phyloP scores from a whole-genome alignment of 2,797 vertebrate genomes.

The Sebastes trivittatus region DNA sequence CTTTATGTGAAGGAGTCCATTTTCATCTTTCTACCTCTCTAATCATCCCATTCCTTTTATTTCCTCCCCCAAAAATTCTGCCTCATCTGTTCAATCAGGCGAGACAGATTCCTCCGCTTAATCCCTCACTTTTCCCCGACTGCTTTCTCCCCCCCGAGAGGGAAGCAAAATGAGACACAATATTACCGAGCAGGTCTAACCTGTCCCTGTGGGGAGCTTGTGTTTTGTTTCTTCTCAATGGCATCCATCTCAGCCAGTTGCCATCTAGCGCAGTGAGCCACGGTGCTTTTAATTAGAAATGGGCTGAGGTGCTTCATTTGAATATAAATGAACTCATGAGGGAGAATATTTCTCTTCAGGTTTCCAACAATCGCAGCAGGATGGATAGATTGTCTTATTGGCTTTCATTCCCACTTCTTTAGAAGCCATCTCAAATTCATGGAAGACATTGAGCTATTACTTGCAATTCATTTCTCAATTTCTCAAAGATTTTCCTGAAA shows the following conservation, averaged over 20 bases:
- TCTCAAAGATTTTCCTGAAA: background rate
- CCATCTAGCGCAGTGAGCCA: conserved; percentile 25
- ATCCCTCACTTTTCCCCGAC: conserved; percentile 43
- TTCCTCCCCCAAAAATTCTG: conserved; percentile 2
- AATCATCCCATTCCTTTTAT: conserved; percentile 55
- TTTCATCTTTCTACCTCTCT: conserved; percentile 60
- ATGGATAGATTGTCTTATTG: conserved; percentile 5
- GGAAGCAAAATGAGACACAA: conserved; percentile 34
- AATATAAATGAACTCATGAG: conserved; percentile 55
- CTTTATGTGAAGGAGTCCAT: conserved; percentile 52
- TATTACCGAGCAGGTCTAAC: conserved; percentile 44
- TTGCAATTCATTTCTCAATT: background rate
- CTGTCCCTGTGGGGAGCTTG: conserved; percentile 32
- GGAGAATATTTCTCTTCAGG: conserved; percentile 31
- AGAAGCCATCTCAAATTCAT: background rate
- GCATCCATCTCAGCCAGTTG: conserved; percentile 31
- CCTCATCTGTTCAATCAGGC: conserved; percentile 67
- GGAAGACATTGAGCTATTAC: background rate
- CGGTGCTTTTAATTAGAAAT: conserved; percentile 61
- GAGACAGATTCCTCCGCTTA: conserved; percentile 63
- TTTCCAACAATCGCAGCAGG: conserved; percentile 18
- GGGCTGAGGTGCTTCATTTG: conserved; percentile 44
- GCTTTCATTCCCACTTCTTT: conserved; percentile 1
- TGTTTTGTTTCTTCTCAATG: conserved; percentile 48
- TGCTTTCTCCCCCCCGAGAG: conserved; percentile 8